Base-by-base conservation (phyloP, 2,113 vertebrate species). In the Phrynosoma blainvillii region DNA sequence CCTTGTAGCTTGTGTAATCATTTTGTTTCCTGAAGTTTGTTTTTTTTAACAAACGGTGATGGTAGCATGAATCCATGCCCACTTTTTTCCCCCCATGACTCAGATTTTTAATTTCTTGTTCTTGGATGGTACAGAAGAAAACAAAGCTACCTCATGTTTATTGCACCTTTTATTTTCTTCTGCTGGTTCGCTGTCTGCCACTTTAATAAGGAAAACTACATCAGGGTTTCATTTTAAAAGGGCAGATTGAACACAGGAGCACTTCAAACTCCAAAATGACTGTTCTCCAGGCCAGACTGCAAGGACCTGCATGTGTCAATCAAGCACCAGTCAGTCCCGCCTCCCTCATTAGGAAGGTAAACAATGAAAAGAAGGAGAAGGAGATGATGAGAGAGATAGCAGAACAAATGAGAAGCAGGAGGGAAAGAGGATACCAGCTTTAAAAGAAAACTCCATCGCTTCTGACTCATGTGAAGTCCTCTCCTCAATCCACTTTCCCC, bases 321-420 rank as follows among this genome's bases (percentile, higher is more conserved):
- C 99, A 99, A 94, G 92, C 79, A 90, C 85, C 92, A 86, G 94
- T 95, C 95, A 93, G 97, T 96, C 97, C 98, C 98, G 97, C 99
- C 99, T 98, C 98, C 98, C 98, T 99, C 98, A 98, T 99, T 99
- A 99, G 96, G 98, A 98, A 98, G 97, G 98, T 99, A 98, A 99
- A 99, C 98, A 99, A 98, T 99, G 97, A 98, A 97, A 96, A 97
- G 97, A 96, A 95, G 96, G 88, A 93, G 95, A 96, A 96, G 96
- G 90, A 96, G 96, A 97, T 97, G 96, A 97, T 97, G 98, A 98
- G 97, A 97, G 97, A 99, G 98, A 97, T 97, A 98, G 98, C 96
- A 96, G 97, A 97, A 97, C 96, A 97, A 98, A 97, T 95, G 96
- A 97, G 97, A 97, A 97, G 91, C 94, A 92, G 93, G 96, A 97